Percentiles rank a stretch among this genome's conserved stretches.
Evolutionary conservation across 2,113 vertebrate genomes (phyloP).

Genomic region (Aspiorhynchus laticeps): DNA sequence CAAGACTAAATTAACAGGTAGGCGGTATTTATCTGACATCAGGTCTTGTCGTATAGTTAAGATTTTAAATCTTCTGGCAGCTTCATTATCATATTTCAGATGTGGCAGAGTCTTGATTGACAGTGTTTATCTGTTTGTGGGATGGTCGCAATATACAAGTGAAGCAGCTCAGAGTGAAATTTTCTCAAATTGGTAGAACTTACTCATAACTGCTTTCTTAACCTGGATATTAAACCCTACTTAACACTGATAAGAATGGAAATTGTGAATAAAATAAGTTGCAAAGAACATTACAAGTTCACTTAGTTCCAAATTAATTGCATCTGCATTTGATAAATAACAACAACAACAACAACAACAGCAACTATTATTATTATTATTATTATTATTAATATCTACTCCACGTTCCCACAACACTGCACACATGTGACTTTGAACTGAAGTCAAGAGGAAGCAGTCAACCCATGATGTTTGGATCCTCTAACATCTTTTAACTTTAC

Average conservation of each 20-base stretch:
- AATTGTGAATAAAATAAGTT: not conserved
- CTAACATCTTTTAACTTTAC: too few species aligned
- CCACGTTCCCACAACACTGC: too few species aligned
- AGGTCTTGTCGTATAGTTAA: not conserved
- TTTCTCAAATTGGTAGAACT: not conserved
- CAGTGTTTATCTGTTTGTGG: not conserved
- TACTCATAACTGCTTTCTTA: not conserved
- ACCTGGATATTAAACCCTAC: not conserved
- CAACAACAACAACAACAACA: too few species aligned
- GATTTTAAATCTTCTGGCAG: not conserved
- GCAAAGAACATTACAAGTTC: not conserved
- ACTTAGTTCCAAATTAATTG: not conserved
- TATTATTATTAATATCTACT: too few species aligned
- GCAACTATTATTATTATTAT: too few species aligned
- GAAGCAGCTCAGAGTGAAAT: not conserved
- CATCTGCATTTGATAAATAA: not conserved
- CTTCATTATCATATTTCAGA: conserved; percentile 3
- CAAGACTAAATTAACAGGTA: not conserved
- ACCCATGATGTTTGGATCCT: too few species aligned
- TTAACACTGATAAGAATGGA: not conserved
- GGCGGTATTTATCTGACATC: not conserved
- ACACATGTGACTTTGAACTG: too few species aligned
- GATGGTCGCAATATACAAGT: not conserved
- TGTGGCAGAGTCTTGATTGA: conserved; percentile 12
- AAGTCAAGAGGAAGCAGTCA: too few species aligned